Evolutionary conservation across 2,113 vertebrate genomes (phyloP), one percentile per base, ranked within the genome.

Genomic region (Microcebus jonahi): DNA sequence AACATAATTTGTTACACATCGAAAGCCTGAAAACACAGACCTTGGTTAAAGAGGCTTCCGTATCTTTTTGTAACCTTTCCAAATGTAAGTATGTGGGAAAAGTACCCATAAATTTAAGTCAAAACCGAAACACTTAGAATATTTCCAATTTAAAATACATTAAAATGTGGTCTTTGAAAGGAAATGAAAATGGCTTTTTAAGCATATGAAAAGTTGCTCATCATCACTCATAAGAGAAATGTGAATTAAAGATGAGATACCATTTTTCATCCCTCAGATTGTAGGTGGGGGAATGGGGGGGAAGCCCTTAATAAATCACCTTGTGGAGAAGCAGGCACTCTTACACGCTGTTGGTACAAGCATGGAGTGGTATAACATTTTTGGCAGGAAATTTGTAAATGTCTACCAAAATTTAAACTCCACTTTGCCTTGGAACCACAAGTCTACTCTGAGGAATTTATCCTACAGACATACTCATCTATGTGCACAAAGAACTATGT

Each of bases 21-120:
- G 68, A 89, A 97, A 98, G 90, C 59, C 45, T 93, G 59, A 95
- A 95, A 96, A 85, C 87, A 70, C 48, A 90, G 79, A 96, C 70
- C 88, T 97, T 70, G 96, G 95, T 97, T 97, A 95, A 95, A 97
- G 76, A 97, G 96, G 96, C 93, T 97, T 95, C 93, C 48, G 3
- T 95, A 96, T 97, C 92, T 97, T 97, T 94, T 86, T 97, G 93
- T 92, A 97, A 96, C 84, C 68, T 97, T 97, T 98, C 96, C 96
- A 97, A 98, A 93, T 88, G 65, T 88, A 96, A 97, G 75, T 95
- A 90, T 96, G 95, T 94, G 96, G 97, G 95, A 96, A 92, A 71
- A 97, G 39, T 75, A 96, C 42, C 85, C 96, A 98, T 96, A 98
- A 97, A 95, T 98, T 97, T 96, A 97, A 97, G 87, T 77, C 68